phyloP scores from a whole-genome alignment of 30 jellyfish, hydroid and myxozoan genomes.

The Hydra vulgaris region DNA sequence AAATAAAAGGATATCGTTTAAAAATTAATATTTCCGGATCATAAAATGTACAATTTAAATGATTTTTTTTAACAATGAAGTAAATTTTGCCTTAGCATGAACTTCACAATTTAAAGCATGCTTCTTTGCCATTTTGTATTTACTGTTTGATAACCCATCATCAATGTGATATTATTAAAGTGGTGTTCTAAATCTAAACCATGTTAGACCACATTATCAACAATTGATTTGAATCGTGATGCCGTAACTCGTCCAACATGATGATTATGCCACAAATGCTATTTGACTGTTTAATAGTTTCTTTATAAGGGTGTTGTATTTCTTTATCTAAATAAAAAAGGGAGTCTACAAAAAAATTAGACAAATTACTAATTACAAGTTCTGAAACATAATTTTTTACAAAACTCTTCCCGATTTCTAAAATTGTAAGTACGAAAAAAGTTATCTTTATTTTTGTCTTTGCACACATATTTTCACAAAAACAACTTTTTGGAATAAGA shows the following conservation, averaged over 20 bases:
- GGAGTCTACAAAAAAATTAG: background rate
- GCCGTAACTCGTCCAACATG: background rate
- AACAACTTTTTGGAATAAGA: too few species aligned
- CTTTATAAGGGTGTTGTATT: background rate
- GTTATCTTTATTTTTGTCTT: too few species aligned
- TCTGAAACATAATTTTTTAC: background rate
- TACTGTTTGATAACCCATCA: background rate
- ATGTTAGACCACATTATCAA: background rate
- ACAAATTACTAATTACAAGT: background rate
- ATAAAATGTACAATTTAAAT: background rate
- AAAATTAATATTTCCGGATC: constrained; percentile 2
- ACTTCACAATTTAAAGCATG: background rate
- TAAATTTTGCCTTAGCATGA: too few species aligned
- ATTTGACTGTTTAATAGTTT: background rate
- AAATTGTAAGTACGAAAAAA: too few species aligned
- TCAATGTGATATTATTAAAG: background rate
- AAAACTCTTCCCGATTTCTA: too few species aligned
- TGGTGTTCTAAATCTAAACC: too few species aligned
- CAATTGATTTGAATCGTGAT: background rate
- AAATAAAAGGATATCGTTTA: background rate
- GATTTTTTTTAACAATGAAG: background rate
- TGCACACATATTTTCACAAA: too few species aligned
- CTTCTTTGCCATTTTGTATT: background rate
- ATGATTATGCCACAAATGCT: background rate
- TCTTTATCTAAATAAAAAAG: background rate